Evolutionary conservation across 2,888 invertebrate species (phyloP).

Genomic region (Conchocele bisecta): DNA sequence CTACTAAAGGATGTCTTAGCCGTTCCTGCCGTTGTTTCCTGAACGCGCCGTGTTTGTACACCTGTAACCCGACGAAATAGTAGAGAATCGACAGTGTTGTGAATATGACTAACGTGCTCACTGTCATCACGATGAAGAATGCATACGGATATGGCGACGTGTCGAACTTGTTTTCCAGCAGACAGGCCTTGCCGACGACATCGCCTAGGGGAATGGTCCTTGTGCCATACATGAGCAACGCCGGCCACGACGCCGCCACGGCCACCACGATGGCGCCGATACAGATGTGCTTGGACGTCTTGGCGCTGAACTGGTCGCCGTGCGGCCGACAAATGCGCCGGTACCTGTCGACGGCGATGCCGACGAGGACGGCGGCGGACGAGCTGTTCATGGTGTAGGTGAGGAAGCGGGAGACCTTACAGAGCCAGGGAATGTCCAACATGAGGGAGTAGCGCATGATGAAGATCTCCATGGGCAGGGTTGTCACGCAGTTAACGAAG

Average conservation of each 20-base stretch:
- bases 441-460: conserved; percentile 56
- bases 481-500: conserved; percentile 62
- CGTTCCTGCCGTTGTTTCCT: conserved; percentile 8
- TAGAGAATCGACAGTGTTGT: conserved; percentile 53
- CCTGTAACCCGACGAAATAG: conserved; percentile 53
- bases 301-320: conserved; percentile 52
- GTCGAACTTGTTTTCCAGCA: conserved; percentile 49
- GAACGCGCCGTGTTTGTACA: conserved; percentile 32
- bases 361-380: conserved; percentile 63
- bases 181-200: conserved; percentile 43
- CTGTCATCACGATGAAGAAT: conserved; percentile 51
- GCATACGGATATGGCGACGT: conserved; percentile 49
- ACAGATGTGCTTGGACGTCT: conserved; percentile 61
- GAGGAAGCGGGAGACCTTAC: conserved; percentile 62
- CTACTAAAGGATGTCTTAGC: not conserved
- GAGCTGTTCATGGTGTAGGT: conserved; percentile 66
- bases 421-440: conserved; percentile 55
- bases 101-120: conserved; percentile 55
- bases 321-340: conserved; percentile 68
- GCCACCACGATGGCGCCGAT: conserved; percentile 49
- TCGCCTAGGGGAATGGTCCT: conserved; percentile 27
- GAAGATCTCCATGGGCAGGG: conserved; percentile 66
- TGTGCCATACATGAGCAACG: conserved; percentile 68
- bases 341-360: conserved; percentile 66
- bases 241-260: conserved; percentile 60